A percentile compares a stretch with the other conserved stretches of the same genome.
These are phyloP conservation scores for Drosophila melanica DNA, from an alignment of 1,140 invertebrate species.

Conservation along the genomic window DNA sequence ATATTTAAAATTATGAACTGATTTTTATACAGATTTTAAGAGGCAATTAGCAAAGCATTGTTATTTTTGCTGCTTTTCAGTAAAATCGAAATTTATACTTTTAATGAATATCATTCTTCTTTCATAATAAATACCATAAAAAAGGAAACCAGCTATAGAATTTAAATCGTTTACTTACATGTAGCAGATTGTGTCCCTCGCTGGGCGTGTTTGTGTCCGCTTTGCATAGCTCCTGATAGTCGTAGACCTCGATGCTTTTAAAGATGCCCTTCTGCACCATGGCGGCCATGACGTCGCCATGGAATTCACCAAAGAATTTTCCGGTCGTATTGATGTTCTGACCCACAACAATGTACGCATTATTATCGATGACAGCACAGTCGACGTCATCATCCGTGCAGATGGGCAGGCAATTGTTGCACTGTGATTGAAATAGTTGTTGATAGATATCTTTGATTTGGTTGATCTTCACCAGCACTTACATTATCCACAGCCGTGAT, in stretches of 20 bases:
- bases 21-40: no score
- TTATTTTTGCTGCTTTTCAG: no score
- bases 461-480: slow-evolving; percentile 12
- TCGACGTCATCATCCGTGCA: slow-evolving; percentile 87
- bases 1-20: no score
- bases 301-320: slow-evolving; percentile 93
- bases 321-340: slow-evolving; percentile 89
- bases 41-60: no score
- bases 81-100: no score
- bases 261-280: slow-evolving; percentile 91
- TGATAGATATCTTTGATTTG: no score
- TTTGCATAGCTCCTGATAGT: slow-evolving; percentile 93
- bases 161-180: slow-evolving; percentile 48
- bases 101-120: no score
- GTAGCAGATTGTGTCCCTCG: slow-evolving; percentile 60
- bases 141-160: no score
- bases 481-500: slow-evolving; percentile 86
- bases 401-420: slow-evolving; percentile 85
- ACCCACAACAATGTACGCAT: slow-evolving; percentile 94
- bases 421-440: slow-evolving; percentile 50
- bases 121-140: no score
- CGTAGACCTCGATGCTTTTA: slow-evolving; percentile 90
- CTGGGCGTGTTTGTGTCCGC: slow-evolving; percentile 40
- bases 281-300: slow-evolving; percentile 91
- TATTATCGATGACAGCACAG: slow-evolving; percentile 95